These are phyloP conservation scores for Trichonephila clavipes DNA, from an alignment of 1,140 invertebrate species.

Conservation along the genomic window DNA sequence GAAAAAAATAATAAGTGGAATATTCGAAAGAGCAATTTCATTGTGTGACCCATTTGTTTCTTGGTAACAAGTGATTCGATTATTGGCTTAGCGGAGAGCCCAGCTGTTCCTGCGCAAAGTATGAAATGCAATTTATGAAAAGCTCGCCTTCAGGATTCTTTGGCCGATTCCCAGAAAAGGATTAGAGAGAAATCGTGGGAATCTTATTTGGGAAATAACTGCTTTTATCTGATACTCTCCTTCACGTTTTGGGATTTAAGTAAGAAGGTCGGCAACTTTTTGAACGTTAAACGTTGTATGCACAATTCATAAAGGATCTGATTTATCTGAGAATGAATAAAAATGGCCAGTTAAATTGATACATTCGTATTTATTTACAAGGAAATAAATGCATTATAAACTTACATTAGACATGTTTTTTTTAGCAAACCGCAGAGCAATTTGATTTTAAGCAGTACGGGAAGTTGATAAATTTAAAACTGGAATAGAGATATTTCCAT, in stretches of 20 bases:
- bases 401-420: no score
- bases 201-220: conserved; percentile 10
- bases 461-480: no score
- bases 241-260: conserved; percentile 9
- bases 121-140: conserved; percentile 1
- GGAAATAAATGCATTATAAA: no score
- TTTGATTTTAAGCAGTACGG: no score
- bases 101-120: background rate
- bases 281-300: background rate
- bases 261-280: conserved; percentile 7
- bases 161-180: conserved; percentile 19
- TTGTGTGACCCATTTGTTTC: conserved; percentile 50
- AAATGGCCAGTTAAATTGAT: no score
- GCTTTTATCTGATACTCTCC: background rate
- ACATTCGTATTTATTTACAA: no score
- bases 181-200: conserved; percentile 38
- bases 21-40: conserved; percentile 1
- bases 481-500: no score
- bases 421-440: no score
- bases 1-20: background rate
- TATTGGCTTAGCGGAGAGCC: background rate
- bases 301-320: background rate
- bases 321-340: no score
- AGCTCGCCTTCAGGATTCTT: conserved; percentile 6
- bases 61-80: conserved; percentile 28